Evolutionary conservation across 2,113 vertebrate genomes (phyloP), one percentile per base, ranked within the genome.

Genomic region (Lagopus muta): DNA sequence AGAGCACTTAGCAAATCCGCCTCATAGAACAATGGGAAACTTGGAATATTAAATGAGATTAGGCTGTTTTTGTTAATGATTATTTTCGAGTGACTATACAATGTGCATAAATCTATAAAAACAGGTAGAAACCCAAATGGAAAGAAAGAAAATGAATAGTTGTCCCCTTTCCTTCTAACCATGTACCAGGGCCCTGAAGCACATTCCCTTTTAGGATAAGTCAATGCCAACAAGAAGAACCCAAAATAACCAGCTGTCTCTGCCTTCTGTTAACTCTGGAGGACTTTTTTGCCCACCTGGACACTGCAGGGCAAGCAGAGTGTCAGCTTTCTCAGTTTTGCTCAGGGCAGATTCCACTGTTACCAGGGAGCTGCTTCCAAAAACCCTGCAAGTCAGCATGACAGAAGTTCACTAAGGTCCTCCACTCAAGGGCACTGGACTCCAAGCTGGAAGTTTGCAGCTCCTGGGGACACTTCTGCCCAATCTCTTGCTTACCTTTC

Each of bases 241-340:
- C 73, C 52, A 6, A 72, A 92, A 90, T 88, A 96, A 96, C 82
- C 93, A 92, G 78, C 88, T 94, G 90, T 96, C 85, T 13, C 75
- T 90, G 55, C 94, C 92, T 91, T 96, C 84, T 95, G 90, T 91
- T 95, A 75, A 75, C 25, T 82, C 84, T 77, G 71, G 86, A 90
- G 67, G 90, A 82, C 42, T 61, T 75, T 90, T 91, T 94, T 95
- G 69, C 85, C 83, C 72, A 61, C 80, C 80, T 82, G 81, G 65
- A 80, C 32, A 14, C 57, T 79, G n/a, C 45, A 7, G 1, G 55
- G 55, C 62, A 85, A 64, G 38, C 57, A 74, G 85, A 86, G 50
- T 42, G 30, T 88, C 84, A 57, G 69, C 8, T 58, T 86, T 70
- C 95, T 92, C 89, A 58, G 50, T 77, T 95, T 94, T 93, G 43